Evolutionary conservation across 2,113 vertebrate species (phyloP).

Genomic region (Leucoraja erinaceus): DNA sequence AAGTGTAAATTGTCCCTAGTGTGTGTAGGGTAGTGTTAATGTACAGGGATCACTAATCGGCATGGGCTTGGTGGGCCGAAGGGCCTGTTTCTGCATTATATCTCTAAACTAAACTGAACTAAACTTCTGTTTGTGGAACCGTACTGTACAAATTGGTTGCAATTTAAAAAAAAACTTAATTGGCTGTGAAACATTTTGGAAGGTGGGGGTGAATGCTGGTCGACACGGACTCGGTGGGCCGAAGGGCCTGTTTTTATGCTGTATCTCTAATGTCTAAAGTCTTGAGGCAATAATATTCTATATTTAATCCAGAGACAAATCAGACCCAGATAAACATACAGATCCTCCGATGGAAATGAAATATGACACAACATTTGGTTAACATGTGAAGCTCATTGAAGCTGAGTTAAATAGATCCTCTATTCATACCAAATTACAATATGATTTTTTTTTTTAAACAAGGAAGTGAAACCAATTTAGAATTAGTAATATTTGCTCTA

Average conservation of each 20-base stretch:
- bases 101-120: too few species aligned
- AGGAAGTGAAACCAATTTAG: constrained; percentile 17
- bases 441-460: neutral
- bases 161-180: neutral
- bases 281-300: neutral
- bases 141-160: neutral
- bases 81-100: too few species aligned
- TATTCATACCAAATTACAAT: constrained; percentile 34
- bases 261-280: too few species aligned
- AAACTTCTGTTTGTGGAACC: neutral
- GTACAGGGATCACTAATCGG: too few species aligned
- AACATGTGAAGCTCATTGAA: constrained; percentile 20
- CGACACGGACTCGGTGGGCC: too few species aligned
- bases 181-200: constrained; percentile 1
- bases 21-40: too few species aligned
- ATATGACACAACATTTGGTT: constrained; percentile 30
- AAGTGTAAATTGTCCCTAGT: too few species aligned
- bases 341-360: constrained; percentile 1
- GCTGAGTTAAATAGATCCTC: constrained; percentile 22
- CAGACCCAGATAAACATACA: constrained; percentile 9
- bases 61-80: too few species aligned
- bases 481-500: neutral
- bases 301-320: constrained; percentile 32
- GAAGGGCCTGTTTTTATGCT: too few species aligned
- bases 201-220: too few species aligned